Evolutionary conservation across 37 sponge, comb jelly and placozoan genomes (phyloP), one percentile per base, ranked within the genome.

Genomic region (Halichondria panicea): DNA sequence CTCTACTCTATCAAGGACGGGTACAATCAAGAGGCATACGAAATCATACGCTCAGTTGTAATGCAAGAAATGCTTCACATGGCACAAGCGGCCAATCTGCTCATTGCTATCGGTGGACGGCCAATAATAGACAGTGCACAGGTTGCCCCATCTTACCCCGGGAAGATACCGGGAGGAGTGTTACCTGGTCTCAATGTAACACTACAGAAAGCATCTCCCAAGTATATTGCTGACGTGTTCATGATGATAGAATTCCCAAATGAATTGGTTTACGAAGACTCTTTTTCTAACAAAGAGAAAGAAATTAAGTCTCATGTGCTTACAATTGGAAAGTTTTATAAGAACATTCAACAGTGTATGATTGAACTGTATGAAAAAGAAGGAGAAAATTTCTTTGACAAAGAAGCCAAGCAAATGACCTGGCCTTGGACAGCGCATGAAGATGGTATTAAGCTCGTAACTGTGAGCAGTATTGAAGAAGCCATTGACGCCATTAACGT

Each of bases 291-390:
- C 32, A 3, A 31, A 5, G 66, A 66, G 36, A 15, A 52, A 31
- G 24, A 1, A 19, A 76, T 37, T 1, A 80, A 63, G 9, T 70
- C 75, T 27, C 78, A 71, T 40, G 13, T 21, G 65, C 70, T 80
- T 42, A 88, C 84, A 19, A 88, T 88, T 44, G 89, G 89, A 60
- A 19, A 76, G 28, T 88, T 88, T n/a, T 88, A 88, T 40, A 48
- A 43, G 27, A 45, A 70, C 34, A 77, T 88, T 5, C 8, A 55
- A 1, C 13, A 50, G n/a, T 73, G 79, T 39, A 77, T 88, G 55
- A 40, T 67, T 6, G 4, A 25, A 1, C 78, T 77, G 8, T 45
- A 71, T 27, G 33, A 73, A 11, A 52, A 43, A 32, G 3, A 59
- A 0, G 77, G 31, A 65, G 13, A 53, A 63, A 72, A 78, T 62